These are phyloP conservation scores for Anthrax anthrax DNA, from an alignment of 2,888 invertebrate genomes.

Conservation along the genomic window DNA sequence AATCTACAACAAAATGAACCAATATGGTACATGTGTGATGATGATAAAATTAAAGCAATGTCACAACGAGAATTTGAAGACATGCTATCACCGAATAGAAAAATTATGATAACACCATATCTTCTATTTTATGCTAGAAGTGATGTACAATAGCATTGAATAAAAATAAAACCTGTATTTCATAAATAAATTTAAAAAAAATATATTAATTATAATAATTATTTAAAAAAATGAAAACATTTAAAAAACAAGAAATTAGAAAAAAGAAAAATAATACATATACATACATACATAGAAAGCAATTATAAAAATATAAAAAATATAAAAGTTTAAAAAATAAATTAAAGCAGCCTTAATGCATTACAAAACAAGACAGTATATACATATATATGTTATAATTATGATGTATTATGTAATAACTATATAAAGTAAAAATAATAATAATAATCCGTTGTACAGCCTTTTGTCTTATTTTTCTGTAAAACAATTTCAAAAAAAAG, in stretches of 20 bases:
- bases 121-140: slow-evolving; percentile 66
- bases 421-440: too few species aligned
- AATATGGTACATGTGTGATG: slow-evolving; percentile 78
- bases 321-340: not conserved
- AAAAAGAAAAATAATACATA: not conserved
- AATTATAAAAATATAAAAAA: not conserved
- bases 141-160: slow-evolving; percentile 29
- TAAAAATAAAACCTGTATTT: too few species aligned
- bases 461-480: too few species aligned
- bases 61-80: slow-evolving; percentile 65
- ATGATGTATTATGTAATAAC: too few species aligned
- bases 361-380: not conserved
- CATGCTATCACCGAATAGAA: slow-evolving; percentile 54
- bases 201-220: not conserved
- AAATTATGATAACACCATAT: slow-evolving; percentile 73
- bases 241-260: too few species aligned
- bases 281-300: not conserved
- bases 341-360: not conserved
- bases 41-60: slow-evolving; percentile 68
- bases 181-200: too few species aligned
- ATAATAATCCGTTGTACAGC: too few species aligned
- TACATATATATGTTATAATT: not conserved
- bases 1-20: slow-evolving; percentile 17
- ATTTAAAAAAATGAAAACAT: too few species aligned
- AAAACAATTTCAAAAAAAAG: too few species aligned